Evolutionary conservation across 2,797 vertebrate genomes (phyloP).

Genomic region (Gastrophryne carolinensis): DNA sequence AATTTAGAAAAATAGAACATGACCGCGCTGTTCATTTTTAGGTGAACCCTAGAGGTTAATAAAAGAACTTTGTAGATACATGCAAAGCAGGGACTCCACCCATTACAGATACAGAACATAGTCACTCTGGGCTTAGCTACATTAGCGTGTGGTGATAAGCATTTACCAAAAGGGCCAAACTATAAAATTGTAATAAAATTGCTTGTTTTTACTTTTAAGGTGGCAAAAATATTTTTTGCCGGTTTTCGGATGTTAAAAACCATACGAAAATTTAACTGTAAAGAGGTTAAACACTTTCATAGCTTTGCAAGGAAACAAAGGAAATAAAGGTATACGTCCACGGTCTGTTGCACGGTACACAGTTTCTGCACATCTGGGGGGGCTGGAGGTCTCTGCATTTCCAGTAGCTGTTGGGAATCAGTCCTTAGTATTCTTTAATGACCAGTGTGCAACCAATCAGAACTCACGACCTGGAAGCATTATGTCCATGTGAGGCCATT

Average conservation of each 20-base stretch:
- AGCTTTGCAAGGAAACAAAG: constrained; percentile 30
- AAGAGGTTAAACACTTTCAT: constrained; percentile 11
- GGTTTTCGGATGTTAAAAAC: not conserved
- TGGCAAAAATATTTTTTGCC: too few relatives aligned
- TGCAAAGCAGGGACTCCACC: not conserved
- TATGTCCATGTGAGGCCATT: constrained; percentile 52
- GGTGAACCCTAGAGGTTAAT: not conserved
- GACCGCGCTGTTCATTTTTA: not conserved
- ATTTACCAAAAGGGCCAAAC: constrained; percentile 13
- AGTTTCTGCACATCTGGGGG: constrained; percentile 45
- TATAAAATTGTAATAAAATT: not conserved
- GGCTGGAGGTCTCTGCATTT: constrained; percentile 42
- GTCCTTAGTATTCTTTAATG: constrained; percentile 52
- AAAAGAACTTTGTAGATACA: not conserved
- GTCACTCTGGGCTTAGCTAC: not conserved
- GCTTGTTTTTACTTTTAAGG: not conserved
- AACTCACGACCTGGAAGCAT: constrained; percentile 52
- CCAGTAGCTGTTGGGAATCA: constrained; percentile 44
- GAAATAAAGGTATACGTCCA: constrained; percentile 31
- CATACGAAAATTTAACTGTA: not conserved
- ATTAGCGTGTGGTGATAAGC: not conserved
- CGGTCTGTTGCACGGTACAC: constrained; percentile 36
- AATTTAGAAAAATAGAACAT: not conserved
- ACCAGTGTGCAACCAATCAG: constrained; percentile 53
- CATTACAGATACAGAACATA: not conserved